Evolutionary conservation across 2,888 invertebrate species (phyloP).

Genomic region (Ommatoiulus sabulosus): DNA sequence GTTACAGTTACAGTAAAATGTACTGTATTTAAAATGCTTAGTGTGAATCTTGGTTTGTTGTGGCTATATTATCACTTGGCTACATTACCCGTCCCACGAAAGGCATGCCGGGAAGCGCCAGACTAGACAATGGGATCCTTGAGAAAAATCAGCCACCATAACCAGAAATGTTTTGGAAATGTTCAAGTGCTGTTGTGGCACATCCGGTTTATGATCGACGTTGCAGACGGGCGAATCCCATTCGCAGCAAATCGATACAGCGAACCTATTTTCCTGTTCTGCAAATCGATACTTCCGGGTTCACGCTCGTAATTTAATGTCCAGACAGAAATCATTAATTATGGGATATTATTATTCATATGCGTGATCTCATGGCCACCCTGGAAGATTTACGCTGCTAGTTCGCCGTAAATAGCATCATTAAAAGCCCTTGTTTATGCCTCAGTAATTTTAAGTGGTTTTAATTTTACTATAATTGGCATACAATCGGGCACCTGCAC

Average conservation of each 20-base stretch:
- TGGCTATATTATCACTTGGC: too few species aligned
- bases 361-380: background rate
- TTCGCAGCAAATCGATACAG: background rate
- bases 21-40: too few species aligned
- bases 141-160: background rate
- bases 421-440: background rate
- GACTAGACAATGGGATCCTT: conserved; percentile 2
- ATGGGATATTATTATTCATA: conserved; percentile 16
- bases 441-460: background rate
- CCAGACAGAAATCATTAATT: conserved; percentile 36
- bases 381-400: background rate
- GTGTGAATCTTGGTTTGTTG: too few species aligned
- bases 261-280: background rate
- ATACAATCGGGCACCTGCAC: background rate
- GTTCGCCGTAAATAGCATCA: background rate
- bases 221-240: background rate
- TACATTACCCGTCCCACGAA: background rate
- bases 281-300: conserved; percentile 1
- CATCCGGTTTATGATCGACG: background rate
- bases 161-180: background rate
- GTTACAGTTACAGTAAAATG: too few species aligned
- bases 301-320: conserved; percentile 36
- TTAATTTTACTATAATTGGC: background rate
- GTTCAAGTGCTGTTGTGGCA: background rate
- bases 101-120: background rate